Evolutionary conservation across 2,113 vertebrate species (phyloP), one percentile per base, ranked within the genome.

Genomic region (Sigmodon hispidus): DNA sequence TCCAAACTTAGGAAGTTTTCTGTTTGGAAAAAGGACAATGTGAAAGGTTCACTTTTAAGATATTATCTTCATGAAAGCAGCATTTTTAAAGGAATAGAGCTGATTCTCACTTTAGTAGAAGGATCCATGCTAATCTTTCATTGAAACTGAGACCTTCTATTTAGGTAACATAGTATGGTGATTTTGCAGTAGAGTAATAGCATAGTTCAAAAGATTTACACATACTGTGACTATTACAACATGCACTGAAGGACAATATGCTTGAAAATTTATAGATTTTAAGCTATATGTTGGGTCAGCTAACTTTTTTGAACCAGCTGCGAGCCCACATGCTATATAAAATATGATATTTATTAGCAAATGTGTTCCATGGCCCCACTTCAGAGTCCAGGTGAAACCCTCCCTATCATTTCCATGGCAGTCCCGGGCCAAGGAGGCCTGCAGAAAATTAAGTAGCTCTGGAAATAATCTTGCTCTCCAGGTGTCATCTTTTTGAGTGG

Each of bases 331-430:
- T 92, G 88, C 91, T 93, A 81, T 59, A 87, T 72, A 90, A 83
- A 91, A 93, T 75, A 45, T 93, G n/a, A 52, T 77, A 67, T 90
- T 96, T 96, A 84, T 94, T 96, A 95, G 75, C n/a, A 95, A 94
- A 94, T 92, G 61, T 75, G 29, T 93, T 95, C 87, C 84, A 96
- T 26, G n/a, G 65, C 86, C 65, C 26, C 40, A 59, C 34, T 94
- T 84, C 77, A 43, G 34, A 85, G 89, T 95, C 87, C 80, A 94
- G 43, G 70, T 96, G 76, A 95, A 80, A 91, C 76, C 80, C n/a
- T 93, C 12, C 73, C 31, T 81, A 16, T 76, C 50, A 76, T 72
- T 67, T 63, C 36, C 52, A 40, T 91, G 89, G 67, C 84, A 87
- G 57, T 83, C 79, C 15, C 12, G 93, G 67, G 77, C 81, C 36